Percentiles rank a stretch among this genome's conserved stretches.
phyloP scores from a whole-genome alignment of 1,140 invertebrate genomes.

The Formica selysi region DNA sequence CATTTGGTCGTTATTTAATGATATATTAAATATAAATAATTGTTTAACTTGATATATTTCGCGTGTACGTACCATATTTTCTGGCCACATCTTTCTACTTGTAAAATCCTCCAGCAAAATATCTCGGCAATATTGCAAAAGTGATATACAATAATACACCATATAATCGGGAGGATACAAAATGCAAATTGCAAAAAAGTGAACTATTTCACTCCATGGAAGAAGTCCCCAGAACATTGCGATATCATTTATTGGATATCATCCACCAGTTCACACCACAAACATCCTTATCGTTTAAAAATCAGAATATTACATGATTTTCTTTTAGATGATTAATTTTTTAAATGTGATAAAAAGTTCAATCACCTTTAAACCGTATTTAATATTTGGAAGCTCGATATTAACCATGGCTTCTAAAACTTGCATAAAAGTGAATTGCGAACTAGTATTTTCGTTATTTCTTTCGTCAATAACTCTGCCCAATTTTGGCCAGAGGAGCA shows the following conservation, averaged over 20 bases:
- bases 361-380: conserved; percentile 81
- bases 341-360: not conserved
- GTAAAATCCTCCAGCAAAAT: conserved; percentile 78
- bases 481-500: conserved; percentile 82
- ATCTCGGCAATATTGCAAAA: conserved; percentile 80
- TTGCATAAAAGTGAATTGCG: conserved; percentile 80
- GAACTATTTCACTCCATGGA: conserved; percentile 83
- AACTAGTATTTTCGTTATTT: conserved; percentile 76
- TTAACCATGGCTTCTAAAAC: conserved; percentile 80
- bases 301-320: conserved; percentile 46
- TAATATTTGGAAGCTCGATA: conserved; percentile 80
- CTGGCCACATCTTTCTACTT: conserved; percentile 82
- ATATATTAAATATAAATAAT: conserved; percentile 14
- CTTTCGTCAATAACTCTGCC: conserved; percentile 78
- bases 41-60: conserved; percentile 23
- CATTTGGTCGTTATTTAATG: conserved; percentile 36
- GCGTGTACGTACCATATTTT: conserved; percentile 80
- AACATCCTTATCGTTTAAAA: conserved; percentile 75
- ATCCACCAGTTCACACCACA: conserved; percentile 84
- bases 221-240: conserved; percentile 85
- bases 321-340: conserved; percentile 33
- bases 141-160: conserved; percentile 83
- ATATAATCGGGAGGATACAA: conserved; percentile 84
- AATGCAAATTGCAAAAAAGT: conserved; percentile 83
- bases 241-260: conserved; percentile 80